Evolutionary conservation across 2,797 vertebrate species (phyloP), one percentile per base, ranked within the genome.

Genomic region (Scolopax bukidnonensis): DNA sequence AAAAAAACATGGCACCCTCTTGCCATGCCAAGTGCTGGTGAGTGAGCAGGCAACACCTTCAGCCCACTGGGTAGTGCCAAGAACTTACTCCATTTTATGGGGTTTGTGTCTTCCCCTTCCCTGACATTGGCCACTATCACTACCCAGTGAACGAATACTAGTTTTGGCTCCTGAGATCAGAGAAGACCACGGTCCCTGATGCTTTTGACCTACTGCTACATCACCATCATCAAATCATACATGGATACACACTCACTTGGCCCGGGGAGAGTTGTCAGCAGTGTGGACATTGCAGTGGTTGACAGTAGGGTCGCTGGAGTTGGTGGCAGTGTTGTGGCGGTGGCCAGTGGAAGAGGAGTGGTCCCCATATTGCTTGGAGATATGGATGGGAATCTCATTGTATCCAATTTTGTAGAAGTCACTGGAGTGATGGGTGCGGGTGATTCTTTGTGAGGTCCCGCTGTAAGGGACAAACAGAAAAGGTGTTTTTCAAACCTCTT

Each of bases 351-450:
- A 63, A 56, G 11, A 60, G 33, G 51, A 53, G 64, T 20, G 20
- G 27, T 76, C 7, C 40, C 43, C 43, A 40, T 27, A 2, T 2
- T 54, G 50, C 47, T 18, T 20, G 78, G 51, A 68, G 50, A 19
- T 33, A 15, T 0, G 0, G 68, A 10, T 1, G 53, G 21, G 40
- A 27, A 60, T 36, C 17, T 32, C 47, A 60, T 41, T 0, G 0
- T 4, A 14, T 17, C 24, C 27, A 32, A 0, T 1, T 9, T 10
- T 6, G 45, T 2, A 2, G 93, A 82, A 50, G 47, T 36, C 32
- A 4, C 27, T 0, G 69, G 61, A 76, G 25, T 0, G 0, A 16
- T 1, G 1, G 54, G 36, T 0, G 2, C 5, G 11, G 75, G n/a
- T 3, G 79, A 27, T 21, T 27, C 82, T n/a, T 16, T 10, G 12